These are phyloP conservation scores for Drosophila paramelanica DNA, from an alignment of 2,888 invertebrate genomes.

Conservation along the genomic window DNA sequence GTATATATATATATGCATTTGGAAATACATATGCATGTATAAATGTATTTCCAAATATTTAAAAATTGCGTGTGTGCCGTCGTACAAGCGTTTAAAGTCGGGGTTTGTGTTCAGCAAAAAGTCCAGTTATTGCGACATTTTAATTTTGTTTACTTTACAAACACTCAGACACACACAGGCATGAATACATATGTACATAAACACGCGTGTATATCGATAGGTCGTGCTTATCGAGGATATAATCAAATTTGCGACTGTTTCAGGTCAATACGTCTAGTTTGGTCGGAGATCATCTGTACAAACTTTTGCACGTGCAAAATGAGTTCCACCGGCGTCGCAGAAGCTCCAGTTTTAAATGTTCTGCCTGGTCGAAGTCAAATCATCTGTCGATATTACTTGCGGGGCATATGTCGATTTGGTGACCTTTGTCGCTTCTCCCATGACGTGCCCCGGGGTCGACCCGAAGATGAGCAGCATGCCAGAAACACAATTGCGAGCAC, in stretches of 20 bases:
- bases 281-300: conserved; percentile 56
- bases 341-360: conserved; percentile 51
- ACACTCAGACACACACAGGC: conserved; percentile 10
- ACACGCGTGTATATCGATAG: conserved; percentile 42
- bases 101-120: conserved; percentile 42
- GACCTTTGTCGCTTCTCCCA: conserved; percentile 83
- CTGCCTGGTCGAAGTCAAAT: conserved; percentile 70
- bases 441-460: conserved; percentile 62
- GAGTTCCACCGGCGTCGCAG: conserved; percentile 70
- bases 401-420: conserved; percentile 84
- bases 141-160: conserved; percentile 43
- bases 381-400: conserved; percentile 82
- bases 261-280: conserved; percentile 55
- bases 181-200: neutral
- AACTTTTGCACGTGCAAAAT: conserved; percentile 67
- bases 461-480: conserved; percentile 53
- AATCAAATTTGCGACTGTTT: conserved; percentile 33
- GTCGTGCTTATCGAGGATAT: conserved; percentile 52
- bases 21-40: conserved; percentile 3
- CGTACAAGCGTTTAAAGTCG: neutral
- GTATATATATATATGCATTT: neutral
- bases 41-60: conserved; percentile 1
- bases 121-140: conserved; percentile 59
- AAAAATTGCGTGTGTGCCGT: conserved; percentile 2
- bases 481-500: conserved; percentile 20